Percentiles rank a stretch among this genome's conserved stretches.
Evolutionary conservation across 2,888 invertebrate genomes (phyloP).

Genomic region (Microctonus hyperodae): DNA sequence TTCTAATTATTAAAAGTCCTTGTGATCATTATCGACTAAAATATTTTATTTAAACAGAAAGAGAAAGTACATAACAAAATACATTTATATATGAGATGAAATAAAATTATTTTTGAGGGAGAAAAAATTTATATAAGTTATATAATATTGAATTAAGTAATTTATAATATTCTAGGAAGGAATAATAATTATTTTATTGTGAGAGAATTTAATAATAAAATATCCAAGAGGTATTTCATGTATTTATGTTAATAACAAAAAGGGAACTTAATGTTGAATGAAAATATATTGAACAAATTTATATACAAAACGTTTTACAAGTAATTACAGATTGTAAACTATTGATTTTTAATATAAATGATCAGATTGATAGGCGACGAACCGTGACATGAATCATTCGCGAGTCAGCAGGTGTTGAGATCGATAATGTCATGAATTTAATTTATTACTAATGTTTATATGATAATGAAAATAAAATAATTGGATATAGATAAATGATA

Average conservation of each 20-base stretch:
- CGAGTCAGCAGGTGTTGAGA: neutral
- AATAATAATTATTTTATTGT: no score
- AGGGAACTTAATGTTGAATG: neutral
- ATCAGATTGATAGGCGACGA: neutral
- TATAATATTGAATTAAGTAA: no score
- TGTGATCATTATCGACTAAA: neutral
- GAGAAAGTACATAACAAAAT: neutral
- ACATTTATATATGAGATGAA: no score
- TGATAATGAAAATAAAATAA: neutral
- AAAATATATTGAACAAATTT: neutral
- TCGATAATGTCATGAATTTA: neutral
- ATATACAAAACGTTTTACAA: neutral
- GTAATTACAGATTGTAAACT: neutral
- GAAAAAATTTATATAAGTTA: no score
- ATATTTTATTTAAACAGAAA: neutral
- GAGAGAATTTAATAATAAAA: neutral
- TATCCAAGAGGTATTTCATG: neutral
- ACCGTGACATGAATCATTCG: neutral
- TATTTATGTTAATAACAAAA: neutral
- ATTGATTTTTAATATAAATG: conserved; percentile 1
- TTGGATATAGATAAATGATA: neutral
- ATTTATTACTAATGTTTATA: neutral
- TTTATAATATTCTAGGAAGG: no score
- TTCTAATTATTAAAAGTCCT: neutral
- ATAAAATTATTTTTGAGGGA: no score